Base-by-base conservation (phyloP, 1,140 invertebrate genomes). In the Drosophila grimshawi region DNA sequence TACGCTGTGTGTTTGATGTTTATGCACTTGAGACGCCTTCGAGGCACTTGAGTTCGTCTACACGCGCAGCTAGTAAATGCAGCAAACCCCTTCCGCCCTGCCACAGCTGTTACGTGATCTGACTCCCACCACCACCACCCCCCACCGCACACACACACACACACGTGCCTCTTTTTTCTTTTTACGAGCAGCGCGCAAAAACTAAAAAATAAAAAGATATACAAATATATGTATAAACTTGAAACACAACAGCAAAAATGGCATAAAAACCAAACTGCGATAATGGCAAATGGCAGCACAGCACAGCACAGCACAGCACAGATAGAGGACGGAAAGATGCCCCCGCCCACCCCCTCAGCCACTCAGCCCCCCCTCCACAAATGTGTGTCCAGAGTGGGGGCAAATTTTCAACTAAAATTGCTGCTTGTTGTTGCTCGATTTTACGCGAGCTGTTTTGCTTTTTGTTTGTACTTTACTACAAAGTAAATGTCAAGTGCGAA, bases 401-500 rank as follows among this genome's bases (percentile, higher is more conserved):
- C 51, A 53, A 55, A 73, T 76, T 72, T 71, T 65, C 46, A 75
- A 59, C 45, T 27, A 39, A 70, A 62, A 62, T 43, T 48, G 29
- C 8, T 5, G 8, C n/a, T 62, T 70, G 51, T 80, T 85, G 55
- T 63, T 78, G 27, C 48, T 76, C 53, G 76, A 43, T 73, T 76
- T 76, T 65, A 76, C 73, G 60, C 61, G 60, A 75, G 60, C 8
- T 69, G 35, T 52, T 51, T 61, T 51, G 53, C 64, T 70, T 60
- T 68, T 70, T 65, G 55, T 68, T 68, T 43, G 39, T 43, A 43
- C 39, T 69, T 89, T 80, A 81, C 85, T 89, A 78, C 74, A 81
- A 88, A 89, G 85, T 89, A 89, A 88, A 88, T 88, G 85, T 88
- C 85, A 89, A 88, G 85, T 88, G 85, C 80, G 85, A 88, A 88